These are phyloP conservation scores for Eurytoma adleriae DNA, from an alignment of 2,888 invertebrate species.

Conservation along the genomic window DNA sequence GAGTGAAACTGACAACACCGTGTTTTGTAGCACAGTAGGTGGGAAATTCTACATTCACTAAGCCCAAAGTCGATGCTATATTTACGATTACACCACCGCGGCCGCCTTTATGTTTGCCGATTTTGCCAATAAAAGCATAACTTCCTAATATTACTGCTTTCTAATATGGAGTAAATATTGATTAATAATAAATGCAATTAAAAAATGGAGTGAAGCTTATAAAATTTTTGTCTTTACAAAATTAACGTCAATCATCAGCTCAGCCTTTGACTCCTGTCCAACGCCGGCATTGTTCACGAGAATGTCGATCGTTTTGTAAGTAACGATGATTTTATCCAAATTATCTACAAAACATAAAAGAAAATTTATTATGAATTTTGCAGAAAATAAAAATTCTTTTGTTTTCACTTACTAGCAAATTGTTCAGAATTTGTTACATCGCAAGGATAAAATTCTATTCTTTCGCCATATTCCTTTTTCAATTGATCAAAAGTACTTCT, in stretches of 20 bases:
- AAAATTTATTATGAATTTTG: too few species aligned
- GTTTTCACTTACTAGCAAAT: slow-evolving; percentile 16
- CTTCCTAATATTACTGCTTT: slow-evolving; percentile 73
- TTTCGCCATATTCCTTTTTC: slow-evolving; percentile 74
- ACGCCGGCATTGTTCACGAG: slow-evolving; percentile 75
- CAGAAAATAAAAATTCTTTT: background rate
- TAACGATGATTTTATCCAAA: slow-evolving; percentile 72
- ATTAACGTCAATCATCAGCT: slow-evolving; percentile 67
- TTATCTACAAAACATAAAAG: background rate
- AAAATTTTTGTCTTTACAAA: slow-evolving; percentile 64
- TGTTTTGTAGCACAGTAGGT: slow-evolving; percentile 80
- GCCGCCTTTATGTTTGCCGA: slow-evolving; percentile 76
- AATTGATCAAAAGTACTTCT: slow-evolving; percentile 74
- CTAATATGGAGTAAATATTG: slow-evolving; percentile 59
- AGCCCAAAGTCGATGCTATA: slow-evolving; percentile 79
- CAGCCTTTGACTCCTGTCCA: slow-evolving; percentile 65
- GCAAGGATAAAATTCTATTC: slow-evolving; percentile 76
- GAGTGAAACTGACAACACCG: slow-evolving; percentile 71
- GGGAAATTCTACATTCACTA: slow-evolving; percentile 72
- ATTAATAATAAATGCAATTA: too few species aligned
- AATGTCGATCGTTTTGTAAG: slow-evolving; percentile 74
- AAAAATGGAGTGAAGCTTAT: background rate
- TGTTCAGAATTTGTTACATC: slow-evolving; percentile 74
- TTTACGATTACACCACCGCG: slow-evolving; percentile 82
- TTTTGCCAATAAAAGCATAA: slow-evolving; percentile 72